Base-by-base conservation (phyloP, 2,888 invertebrate genomes). In the Thereva nobilitata region DNA sequence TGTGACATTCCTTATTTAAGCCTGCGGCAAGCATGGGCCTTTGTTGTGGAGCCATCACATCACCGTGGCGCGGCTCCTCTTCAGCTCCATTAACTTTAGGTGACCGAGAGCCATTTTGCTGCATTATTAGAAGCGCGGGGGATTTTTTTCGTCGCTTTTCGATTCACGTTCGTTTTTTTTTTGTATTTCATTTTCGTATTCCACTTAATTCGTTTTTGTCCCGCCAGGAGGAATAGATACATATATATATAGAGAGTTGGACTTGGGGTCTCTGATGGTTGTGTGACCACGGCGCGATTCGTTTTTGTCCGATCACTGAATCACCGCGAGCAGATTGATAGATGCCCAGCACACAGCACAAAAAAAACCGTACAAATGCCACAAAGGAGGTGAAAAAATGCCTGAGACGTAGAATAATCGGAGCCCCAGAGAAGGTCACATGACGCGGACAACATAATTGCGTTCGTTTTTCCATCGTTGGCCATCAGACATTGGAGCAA, bases 401-500 rank as follows among this genome's bases (percentile, higher is more conserved):
- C 37, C 53, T 55, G 44, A 64, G 54, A 47, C 64, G 64, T 64
- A 64, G 54, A 64, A 64, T 64, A 64, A 64, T 45, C 52, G 45
- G 54, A 55, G 64, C 47, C 63, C 50, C 35, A 54, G 54, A 55
- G 54, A 64, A 64, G 66, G 59, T 57, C 66, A 66, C 56, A 54
- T 53, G 67, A 67, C 61, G 61, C 53, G 53, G 44, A 65, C 56
- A 65, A 54, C 61, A 61, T 67, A 67, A 67, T 67, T 67, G 67
- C 67, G 67, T 61, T 61, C 61, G 54, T 61, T 61, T 66, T 67
- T 59, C 67, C 47, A 54, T 54, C 47, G 10, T 8, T 41, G 66
- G 53, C 67, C 67, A 67, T 67, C 61, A 45, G 53, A 54, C 67
- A 67, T 67, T 61, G 61, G 45, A 61, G 67, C 61, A 67, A 67